Evolutionary conservation across 2,888 invertebrate species (phyloP), one percentile per base, ranked within the genome.

Genomic region (Crioceris asparagi): DNA sequence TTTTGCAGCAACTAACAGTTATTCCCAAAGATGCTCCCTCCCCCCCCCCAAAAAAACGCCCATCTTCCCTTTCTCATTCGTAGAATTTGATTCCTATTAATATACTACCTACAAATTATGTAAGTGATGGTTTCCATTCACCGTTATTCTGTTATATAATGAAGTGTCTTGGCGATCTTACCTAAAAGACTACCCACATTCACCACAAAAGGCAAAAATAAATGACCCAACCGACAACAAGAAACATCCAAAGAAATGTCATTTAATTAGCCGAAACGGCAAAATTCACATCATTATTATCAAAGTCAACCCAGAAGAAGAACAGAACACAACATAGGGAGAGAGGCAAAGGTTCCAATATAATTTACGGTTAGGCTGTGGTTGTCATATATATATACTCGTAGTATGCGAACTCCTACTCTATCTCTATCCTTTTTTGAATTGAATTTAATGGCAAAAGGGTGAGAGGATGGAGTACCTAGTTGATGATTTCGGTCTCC

Each of bases 401-500:
- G n/a, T n/a, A n/a, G n/a, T n/a, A n/a, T n/a, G n/a, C n/a, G n/a
- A n/a, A n/a, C n/a, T n/a, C n/a, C n/a, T n/a, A n/a, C n/a, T n/a
- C n/a, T n/a, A 38, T 16, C 38, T 27, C 39, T n/a, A 34, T 30
- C 37, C 26, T n/a, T 25, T 35, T 32, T 35, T 14, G 39, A 43
- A 43, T 35, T 43, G 41, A 41, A 43, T 39, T 36, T 44, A 46
- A 45, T 41, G 35, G 41, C 45, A 45, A 47, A n/a, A n/a, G 41
- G 45, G 46, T 44, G 39, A 46, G 39, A 32, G 39, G 27, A 35
- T 39, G n/a, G n/a, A n/a, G n/a, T n/a, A n/a, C n/a, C n/a, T n/a
- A n/a, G n/a, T n/a, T n/a, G n/a, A n/a, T n/a, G n/a, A 30, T 32
- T 29, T 26, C 21, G 34, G 39, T 33, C 43, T 39, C n/a, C n/a